Evolutionary conservation across 2,888 invertebrate genomes (phyloP), one percentile per base, ranked within the genome.

Genomic region (Trachelus stipa): DNA sequence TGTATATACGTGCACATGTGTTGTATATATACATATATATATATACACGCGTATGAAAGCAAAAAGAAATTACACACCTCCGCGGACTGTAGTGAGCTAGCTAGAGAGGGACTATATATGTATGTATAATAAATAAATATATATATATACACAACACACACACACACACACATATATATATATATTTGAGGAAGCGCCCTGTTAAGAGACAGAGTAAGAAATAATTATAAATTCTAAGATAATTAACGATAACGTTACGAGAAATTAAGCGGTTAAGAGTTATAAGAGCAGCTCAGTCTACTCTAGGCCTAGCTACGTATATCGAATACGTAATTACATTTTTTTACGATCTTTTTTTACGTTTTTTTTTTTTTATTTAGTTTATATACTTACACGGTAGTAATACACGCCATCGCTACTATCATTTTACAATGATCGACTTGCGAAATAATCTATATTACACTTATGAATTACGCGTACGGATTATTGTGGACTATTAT

Each of bases 1-100:
- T 56, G 56, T 56, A 56, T 56, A 56, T 56, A 56, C 23, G 56
- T 56, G 23, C 56, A 56, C 23, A 23, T 56, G 23, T 56, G 56
- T 56, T 15, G 15, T 82, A 85, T 84, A 87, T 87, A 87, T 85
- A 86, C 79, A 85, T 83, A 83, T 79, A 83, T 76, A 82, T 9
- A 34, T 34, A 34, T 74, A 74, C 4, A 74, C 30, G n/a, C 74
- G 74, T 34, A n/a, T 34, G 37, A 34, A 74, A 35, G 35, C 37
- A 74, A 74, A 34, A 15, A 30, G 56, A 23, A 23, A 56, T 56
- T 34, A 75, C 82, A 84, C 85, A 87, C 85, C 86, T 87, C 86
- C 83, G 88, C 85, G 87, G 86, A 88, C 87, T 84, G 87, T 90
- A 89, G 89, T 86, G 84, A 90, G 86, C 87, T 89, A 89, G 88